Evolutionary conservation across 2,113 vertebrate species (phyloP), one percentile per base, ranked within the genome.

Genomic region (Otolemur garnettii): DNA sequence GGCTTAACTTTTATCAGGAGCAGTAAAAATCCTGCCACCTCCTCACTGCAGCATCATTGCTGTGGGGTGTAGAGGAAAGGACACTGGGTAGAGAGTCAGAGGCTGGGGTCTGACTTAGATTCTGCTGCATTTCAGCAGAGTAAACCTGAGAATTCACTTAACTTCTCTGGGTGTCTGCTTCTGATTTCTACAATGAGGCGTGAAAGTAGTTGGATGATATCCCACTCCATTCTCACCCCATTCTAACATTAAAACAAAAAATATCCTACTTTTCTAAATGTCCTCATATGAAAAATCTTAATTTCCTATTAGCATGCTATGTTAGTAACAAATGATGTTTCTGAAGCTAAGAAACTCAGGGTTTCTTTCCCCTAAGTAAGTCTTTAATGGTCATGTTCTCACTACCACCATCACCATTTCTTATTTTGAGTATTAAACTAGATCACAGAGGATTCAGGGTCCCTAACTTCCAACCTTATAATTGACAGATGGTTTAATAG

Each of bases 201-300:
- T 35, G 5, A 92, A 28, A 33, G 4, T 4, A 22, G 3, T 3
- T 85, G 33, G 3, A 78, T 93, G 35, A 55, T 62, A 22, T 83
- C 45, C 53, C 13, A 28, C 9, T 10, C 17, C 19, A 55, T 69
- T 77, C 42, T 55, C 17, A 11, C 9, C 14, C 15, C 18, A 60
- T 53, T 53, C 4, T 95, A 72, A 95, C 15, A 45, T 84, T 84
- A 57, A 87, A 86, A 88, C 15, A 84, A 92, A 81, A 83, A 75
- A 18, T 62, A 45, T 59, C 5, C 62, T 15, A 55, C 18, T 88
- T 86, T 17, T 77, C 33, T 83, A 84, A 74, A 90, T 81, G 21
- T 91, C 35, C 53, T 64, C 82, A 21, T 79, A 75, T 80, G n/a
- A 21, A 87, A 94, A 96, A 62, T 50, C 14, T 17, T 60, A 78